A percentile compares a stretch with the other conserved stretches of the same genome.
These are phyloP conservation scores for Chydorus sphaericus DNA, from an alignment of 2,888 invertebrate genomes.

Conservation along the genomic window DNA sequence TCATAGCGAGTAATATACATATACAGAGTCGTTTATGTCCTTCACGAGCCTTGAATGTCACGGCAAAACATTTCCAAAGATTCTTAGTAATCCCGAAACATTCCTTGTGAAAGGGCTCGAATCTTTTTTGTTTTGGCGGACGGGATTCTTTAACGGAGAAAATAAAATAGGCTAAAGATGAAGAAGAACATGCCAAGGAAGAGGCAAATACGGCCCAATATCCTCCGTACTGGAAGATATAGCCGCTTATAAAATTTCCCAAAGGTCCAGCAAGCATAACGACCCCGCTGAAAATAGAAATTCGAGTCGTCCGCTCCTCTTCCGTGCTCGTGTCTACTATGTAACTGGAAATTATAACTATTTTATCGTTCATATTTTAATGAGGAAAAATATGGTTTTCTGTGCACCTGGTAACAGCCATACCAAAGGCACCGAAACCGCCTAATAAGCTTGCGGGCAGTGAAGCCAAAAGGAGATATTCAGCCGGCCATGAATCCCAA, in stretches of 20 bases:
- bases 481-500: neutral
- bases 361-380: no score
- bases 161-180: neutral
- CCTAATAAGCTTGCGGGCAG: conserved; percentile 10
- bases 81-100: neutral
- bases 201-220: neutral
- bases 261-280: neutral
- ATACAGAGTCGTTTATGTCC: neutral
- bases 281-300: neutral
- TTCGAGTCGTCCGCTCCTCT: neutral
- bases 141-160: neutral
- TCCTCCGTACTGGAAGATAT: neutral
- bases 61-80: neutral
- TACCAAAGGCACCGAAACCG: conserved; percentile 3
- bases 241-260: neutral
- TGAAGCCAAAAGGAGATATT: conserved; percentile 10
- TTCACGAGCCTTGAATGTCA: neutral
- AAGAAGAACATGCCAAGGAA: neutral
- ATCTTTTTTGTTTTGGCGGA: no score
- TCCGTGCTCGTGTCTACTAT: neutral
- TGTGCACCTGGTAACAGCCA: conserved; percentile 7
- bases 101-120: no score
- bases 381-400: neutral
- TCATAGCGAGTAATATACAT: neutral
- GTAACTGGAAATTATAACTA: no score